Evolutionary conservation across 1,140 invertebrate species (phyloP), one percentile per base, ranked within the genome.

Genomic region (Radopholus similis): DNA sequence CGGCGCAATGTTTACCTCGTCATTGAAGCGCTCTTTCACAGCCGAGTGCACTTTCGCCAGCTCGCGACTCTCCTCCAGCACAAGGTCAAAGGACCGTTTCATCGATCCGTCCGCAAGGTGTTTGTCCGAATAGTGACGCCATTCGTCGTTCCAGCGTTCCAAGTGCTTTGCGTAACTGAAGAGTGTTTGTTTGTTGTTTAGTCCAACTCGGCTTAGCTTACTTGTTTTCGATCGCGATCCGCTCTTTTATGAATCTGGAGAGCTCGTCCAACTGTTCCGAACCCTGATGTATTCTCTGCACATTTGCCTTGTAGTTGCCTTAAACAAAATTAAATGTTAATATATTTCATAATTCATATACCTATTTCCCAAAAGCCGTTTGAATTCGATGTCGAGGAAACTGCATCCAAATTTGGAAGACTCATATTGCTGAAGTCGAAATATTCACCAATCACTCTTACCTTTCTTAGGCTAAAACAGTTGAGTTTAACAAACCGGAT

Each of bases 251-350:
- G 60, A 81, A 75, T 54, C 68, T 62, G 9, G 71, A 65, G 21
- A 80, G 68, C 21, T 81, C 78, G 28, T 81, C 78, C 21, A 81
- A 47, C 58, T 81, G 81, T 5, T 83, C 79, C 28, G 71, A 64
- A 6, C 78, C 81, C 66, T 78, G 76, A 32, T 74, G 68, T 15
- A 81, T 75, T 54, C 78, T 42, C n/a, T 64, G 65, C 13, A 81
- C 64, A 65, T 80, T 81, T 26, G 78, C 30, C 51, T 81, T 80
- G 62, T 83, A 81, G 18, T 49, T 70, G 26, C 77, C 77, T 60
- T 13, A 60, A 15, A 38, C 13, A 1, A 15, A 58, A 54, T 67
- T 38, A 60, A 32, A 38, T 47, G 15, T 30, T 4, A 4, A 3
- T 42, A 21, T 32, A 4, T 58, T 44, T 57, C 11, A n/a, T 2